A percentile compares a stretch with the other conserved stretches of the same genome.
Conservation (phyloP, 2,797 vertebrate genomes). For the Mallotus villosus region DNA sequence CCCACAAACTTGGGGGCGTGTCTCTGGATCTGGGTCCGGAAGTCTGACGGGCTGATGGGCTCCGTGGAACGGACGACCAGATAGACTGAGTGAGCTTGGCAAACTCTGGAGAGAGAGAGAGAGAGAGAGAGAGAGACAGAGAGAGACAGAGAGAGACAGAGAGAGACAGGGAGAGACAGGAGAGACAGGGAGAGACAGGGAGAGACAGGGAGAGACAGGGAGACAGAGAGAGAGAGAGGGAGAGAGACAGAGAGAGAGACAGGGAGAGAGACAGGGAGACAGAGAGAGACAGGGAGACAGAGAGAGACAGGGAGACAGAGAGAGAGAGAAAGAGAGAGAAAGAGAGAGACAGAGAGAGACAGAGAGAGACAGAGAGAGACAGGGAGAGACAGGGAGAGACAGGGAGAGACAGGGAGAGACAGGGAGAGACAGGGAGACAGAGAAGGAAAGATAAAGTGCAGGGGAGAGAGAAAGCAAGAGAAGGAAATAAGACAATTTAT, state of each 20-base stretch:
- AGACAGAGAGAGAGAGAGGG: too few relatives aligned
- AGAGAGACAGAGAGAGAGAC: not conserved
- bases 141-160: not conserved
- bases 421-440: too few relatives aligned
- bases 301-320: too few relatives aligned
- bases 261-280: not conserved
- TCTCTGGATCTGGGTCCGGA: conserved; percentile 94
- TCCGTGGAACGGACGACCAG: conserved; percentile 89
- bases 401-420: not conserved
- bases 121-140: not conserved
- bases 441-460: not conserved
- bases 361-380: not conserved
- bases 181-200: not conserved
- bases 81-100: conserved; percentile 90
- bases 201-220: not conserved
- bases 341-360: not conserved
- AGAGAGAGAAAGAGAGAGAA: not conserved
- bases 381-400: not conserved
- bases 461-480: not conserved
- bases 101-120: conserved; percentile 77
- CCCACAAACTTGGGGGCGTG: conserved; percentile 92
- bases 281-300: not conserved
- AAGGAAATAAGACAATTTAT: not conserved
- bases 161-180: not conserved
- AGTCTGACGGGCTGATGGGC: conserved; percentile 89